These are phyloP conservation scores for Botia almorhae DNA, from an alignment of 2,797 vertebrate species.

Conservation along the genomic window DNA sequence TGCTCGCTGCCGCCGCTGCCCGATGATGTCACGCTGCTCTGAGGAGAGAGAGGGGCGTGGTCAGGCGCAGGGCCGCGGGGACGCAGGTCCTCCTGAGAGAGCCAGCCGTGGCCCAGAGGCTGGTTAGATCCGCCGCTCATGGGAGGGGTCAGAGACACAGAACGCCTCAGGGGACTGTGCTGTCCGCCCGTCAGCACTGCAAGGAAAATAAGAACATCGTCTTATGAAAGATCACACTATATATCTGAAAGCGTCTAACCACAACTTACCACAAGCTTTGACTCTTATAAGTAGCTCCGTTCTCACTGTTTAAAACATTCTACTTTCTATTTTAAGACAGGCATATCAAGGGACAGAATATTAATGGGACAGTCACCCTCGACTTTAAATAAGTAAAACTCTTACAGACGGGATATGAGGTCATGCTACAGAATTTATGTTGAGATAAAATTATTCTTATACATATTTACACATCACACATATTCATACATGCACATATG, in stretches of 20 bases:
- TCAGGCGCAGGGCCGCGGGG: constrained; percentile 89
- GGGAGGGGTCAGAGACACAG: constrained; percentile 97
- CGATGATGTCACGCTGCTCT: constrained; percentile 98
- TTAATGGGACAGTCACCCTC: constrained; percentile 1
- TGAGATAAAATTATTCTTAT: no score
- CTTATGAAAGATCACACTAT: neutral
- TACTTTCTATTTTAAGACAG: constrained; percentile 29
- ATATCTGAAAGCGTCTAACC: neutral
- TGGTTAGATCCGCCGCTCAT: constrained; percentile 93
- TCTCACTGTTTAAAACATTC: constrained; percentile 35
- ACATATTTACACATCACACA: no score
- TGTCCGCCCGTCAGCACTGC: constrained; percentile 92
- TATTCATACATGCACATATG: no score
- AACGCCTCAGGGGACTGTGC: constrained; percentile 98
- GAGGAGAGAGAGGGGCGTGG: constrained; percentile 96
- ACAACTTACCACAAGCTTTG: neutral
- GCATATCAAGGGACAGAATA: constrained; percentile 2
- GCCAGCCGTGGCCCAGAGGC: constrained; percentile 95
- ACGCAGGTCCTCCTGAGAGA: constrained; percentile 98
- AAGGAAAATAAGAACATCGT: constrained; percentile 52
- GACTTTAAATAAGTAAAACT: constrained; percentile 14
- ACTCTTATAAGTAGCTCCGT: neutral
- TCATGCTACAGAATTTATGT: constrained; percentile 1
- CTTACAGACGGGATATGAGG: constrained; percentile 20
- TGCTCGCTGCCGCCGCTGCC: constrained; percentile 99